Base-by-base conservation (phyloP, 1,140 invertebrate species). In the Drosophila nigrodunni region DNA sequence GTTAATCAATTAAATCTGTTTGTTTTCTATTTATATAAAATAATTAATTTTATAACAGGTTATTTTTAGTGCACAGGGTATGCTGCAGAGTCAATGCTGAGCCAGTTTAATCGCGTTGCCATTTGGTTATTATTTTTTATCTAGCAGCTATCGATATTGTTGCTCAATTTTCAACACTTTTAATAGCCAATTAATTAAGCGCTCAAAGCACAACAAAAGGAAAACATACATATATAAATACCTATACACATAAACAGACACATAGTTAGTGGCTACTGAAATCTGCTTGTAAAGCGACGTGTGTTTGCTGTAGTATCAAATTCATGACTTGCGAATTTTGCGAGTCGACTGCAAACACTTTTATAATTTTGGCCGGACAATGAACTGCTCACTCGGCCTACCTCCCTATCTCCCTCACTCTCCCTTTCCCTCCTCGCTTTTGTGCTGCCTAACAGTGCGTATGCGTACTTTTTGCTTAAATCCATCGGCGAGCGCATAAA, bases 131-230 rank as follows among this genome's bases (percentile, higher is more conserved):
- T 74, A 5, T 30, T 5, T 2, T 71, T 68, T 71, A 65, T 88
- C 74, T 66, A 68, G 68, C 43, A 44, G 13, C 39, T 25, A 49
- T 41, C 67, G 49, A 78, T 83, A 66, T 80, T 80, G 68, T 89
- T 83, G 25, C 89, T 88, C 80, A 87, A 87, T 87, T 88, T 87
- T 87, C 77, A 88, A 83, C 85, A 88, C 85, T 89, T 88, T 88
- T 88, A 89, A 89, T 89, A 70, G 83, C 47, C 85, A 88, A 89
- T 88, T 88, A 88, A 89, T 89, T 88, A 88, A 89, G 68, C 60
- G 64, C 69, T 46, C 80, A 83, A 83, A 80, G 64, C 82, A 71
- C 69, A 82, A 71, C 80, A 89, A 72, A 70, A 54, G 68, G 34
- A 11, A 15, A 9, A 39, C 2, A 10, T 10, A 41, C 11, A 39